Percentiles rank a stretch among this genome's conserved stretches.
Conservation (phyloP, 1,140 invertebrate species). For the Formica exsecta region DNA sequence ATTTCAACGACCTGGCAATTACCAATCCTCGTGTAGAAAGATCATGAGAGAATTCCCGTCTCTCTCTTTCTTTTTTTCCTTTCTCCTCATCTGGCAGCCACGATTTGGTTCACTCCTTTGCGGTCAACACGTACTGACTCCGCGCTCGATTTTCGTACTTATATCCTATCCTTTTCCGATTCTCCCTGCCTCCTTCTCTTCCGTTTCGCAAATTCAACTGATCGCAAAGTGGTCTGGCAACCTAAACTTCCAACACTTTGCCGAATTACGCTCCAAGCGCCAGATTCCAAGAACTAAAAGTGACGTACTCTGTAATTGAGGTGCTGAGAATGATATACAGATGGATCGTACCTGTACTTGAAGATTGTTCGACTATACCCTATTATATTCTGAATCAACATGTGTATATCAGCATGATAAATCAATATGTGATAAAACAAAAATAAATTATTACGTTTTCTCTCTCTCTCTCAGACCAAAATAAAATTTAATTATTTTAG, state of each 20-base stretch:
- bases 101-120: constrained; percentile 15
- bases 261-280: background rate
- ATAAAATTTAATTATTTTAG: constrained; percentile 20
- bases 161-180: background rate
- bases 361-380: background rate
- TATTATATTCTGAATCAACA: constrained; percentile 19
- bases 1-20: constrained; percentile 78
- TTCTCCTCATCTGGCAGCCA: background rate
- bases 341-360: background rate
- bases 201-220: constrained; percentile 22
- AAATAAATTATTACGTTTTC: background rate
- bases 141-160: constrained; percentile 48
- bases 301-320: constrained; percentile 12
- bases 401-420: background rate
- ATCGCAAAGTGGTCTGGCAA: background rate
- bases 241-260: constrained; percentile 13
- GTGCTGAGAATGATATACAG: background rate
- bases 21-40: constrained; percentile 73
- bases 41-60: constrained; percentile 66
- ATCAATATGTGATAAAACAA: constrained; percentile 7
- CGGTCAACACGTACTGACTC: background rate
- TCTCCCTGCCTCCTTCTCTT: background rate
- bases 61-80: background rate
- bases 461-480: no score
- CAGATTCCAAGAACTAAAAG: constrained; percentile 26